Evolutionary conservation across 2,888 invertebrate species (phyloP), one percentile per base, ranked within the genome.

Genomic region (Pyrrhosoma nymphula): DNA sequence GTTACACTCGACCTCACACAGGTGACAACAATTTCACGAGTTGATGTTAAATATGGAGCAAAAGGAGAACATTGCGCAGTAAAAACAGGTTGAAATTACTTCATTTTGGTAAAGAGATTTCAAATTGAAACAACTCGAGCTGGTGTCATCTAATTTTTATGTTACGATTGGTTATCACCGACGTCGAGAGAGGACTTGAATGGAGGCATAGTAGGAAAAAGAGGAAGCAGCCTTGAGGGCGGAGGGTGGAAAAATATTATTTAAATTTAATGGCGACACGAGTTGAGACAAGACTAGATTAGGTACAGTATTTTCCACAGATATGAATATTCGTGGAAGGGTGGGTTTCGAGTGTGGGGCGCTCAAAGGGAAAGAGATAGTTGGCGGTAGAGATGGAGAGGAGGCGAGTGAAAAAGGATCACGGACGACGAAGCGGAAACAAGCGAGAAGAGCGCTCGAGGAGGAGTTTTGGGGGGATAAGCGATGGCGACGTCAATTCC

Each of bases 401-500:
- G 23, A n/a, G n/a, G n/a, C n/a, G 89, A 55, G 10, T 89, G 30
- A 35, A 16, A 35, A 26, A 55, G 89, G 56, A 35, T 35, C 14
- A 35, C 35, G 82, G 82, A 60, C 60, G 20, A 12, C 60, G 60
- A 60, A 82, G 82, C 82, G 82, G 82, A 82, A 82, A 82, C 82
- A 35, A 82, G 82, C 18, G 30, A 35, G 82, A 14, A 14, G 82
- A 35, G 82, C 18, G 82, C 82, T 82, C 82, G 35, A 26, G 82
- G 82, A 82, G 35, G 75, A 75, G 30, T 75, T 69, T 82, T 12
- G 69, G 35, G 0, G 82, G 82, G 35, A 82, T 82, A 82, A 82
- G 82, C 82, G 82, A 82, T 82, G 82, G 82, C 82, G 82, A 82
- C 82, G 82, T 82, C 55, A 89, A 55, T 89, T 89, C 26, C 18